Base-by-base conservation (phyloP, 2,113 vertebrate species). In the Marmota flaviventris region DNA sequence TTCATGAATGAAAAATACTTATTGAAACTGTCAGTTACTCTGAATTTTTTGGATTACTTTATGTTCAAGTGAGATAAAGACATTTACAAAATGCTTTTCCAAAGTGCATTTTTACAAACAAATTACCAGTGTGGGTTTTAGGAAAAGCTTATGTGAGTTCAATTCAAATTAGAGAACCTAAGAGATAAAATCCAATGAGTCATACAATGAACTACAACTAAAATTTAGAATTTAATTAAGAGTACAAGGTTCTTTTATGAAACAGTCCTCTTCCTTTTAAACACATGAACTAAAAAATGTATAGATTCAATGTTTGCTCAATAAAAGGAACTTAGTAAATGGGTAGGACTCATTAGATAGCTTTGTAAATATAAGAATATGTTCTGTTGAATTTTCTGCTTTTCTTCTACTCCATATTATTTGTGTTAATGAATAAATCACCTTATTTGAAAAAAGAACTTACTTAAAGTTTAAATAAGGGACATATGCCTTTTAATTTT, bases 161-260 rank as follows among this genome's bases (percentile, higher is more conserved):
- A 87, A 95, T 97, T 98, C 92, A 97, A 97, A 97, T 78, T 89
- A 87, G 73, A 95, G 16, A 96, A 97, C 11, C 73, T 89, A 39
- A 95, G 94, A 87, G 86, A 97, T 89, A 98, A 97, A 98, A 77
- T 11, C 65, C 93, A 96, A 73, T 79, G 75, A 96, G 17, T 96
- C 85, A 97, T 27, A 61, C 70, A 97, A 20, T 95, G 89, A 97
- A 89, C 6, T 37, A 75, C 14, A 24, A 58, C 34, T 82, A 2
- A 96, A 95, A 96, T 75, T 94, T 83, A 91, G 93, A 91, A 93
- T 45, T 95, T 56, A 97, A 98, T 97, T 97, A 93, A 84, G 24
- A 83, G 25, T 69, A 96, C 56, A 96, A 45, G 32, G 91, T 98
- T 78, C 22, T 85, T 93, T 92, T 17, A 53, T 34, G 34, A 87